phyloP scores from a whole-genome alignment of 2,797 vertebrate genomes.

The Myotis pilosus region DNA sequence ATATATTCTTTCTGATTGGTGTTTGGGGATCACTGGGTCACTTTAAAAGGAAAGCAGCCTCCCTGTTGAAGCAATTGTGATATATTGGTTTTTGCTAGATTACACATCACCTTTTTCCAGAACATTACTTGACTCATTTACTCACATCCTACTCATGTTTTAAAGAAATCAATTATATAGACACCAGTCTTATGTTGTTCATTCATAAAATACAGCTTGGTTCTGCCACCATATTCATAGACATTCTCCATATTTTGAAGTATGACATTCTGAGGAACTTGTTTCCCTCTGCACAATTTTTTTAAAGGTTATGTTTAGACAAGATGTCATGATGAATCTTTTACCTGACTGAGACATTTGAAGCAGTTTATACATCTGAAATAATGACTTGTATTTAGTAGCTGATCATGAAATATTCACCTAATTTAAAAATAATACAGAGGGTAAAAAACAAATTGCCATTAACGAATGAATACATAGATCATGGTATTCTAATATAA shows the following conservation, averaged over 20 bases:
- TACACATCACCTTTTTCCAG: neutral
- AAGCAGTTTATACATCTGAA: neutral
- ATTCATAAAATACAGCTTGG: neutral
- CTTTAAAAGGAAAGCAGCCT: neutral
- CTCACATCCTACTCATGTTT: neutral
- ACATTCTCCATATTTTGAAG: conserved; percentile 5
- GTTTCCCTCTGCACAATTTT: neutral
- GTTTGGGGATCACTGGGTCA: too few relatives aligned
- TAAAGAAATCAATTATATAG: neutral
- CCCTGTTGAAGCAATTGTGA: neutral
- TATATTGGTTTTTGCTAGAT: neutral
- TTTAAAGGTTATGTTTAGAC: neutral
- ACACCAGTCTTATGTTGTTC: neutral
- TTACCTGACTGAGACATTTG: neutral
- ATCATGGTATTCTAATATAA: neutral
- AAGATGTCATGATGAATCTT: neutral
- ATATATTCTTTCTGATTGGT: too few relatives aligned
- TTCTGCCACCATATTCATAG: neutral
- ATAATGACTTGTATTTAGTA: neutral
- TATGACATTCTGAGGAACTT: neutral
- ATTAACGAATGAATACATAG: neutral
- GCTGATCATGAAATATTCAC: neutral
- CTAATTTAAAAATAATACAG: neutral
- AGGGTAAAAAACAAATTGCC: neutral
- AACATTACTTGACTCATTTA: neutral